Conservation (phyloP, 1,140 invertebrate species). For the Kradibia gibbosae region DNA sequence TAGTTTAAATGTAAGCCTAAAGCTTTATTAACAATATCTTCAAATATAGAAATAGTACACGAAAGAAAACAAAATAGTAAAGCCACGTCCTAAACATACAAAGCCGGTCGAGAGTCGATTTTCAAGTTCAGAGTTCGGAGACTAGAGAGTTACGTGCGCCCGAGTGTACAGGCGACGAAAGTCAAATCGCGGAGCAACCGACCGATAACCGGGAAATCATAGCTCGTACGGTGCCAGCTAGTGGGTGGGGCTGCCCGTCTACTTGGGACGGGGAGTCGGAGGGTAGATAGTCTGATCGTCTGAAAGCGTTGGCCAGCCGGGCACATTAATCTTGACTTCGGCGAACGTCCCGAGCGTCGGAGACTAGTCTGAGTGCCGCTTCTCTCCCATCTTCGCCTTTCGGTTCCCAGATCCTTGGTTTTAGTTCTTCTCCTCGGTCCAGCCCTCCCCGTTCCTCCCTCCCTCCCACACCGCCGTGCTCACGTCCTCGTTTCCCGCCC, state of each 20-base stretch:
- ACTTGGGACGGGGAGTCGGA: too few relatives aligned
- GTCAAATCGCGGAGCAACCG: not conserved
- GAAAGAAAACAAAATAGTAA: not conserved
- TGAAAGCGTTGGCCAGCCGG: conserved; percentile 17
- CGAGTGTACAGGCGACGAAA: conserved; percentile 3
- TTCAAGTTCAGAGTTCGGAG: not conserved
- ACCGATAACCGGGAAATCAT: conserved; percentile 37
- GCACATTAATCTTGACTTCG: conserved; percentile 45
- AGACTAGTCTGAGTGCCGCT: conserved; percentile 17
- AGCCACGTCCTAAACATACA: conserved; percentile 38
- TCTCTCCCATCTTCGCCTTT: conserved; percentile 28
- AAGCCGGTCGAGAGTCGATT: conserved; percentile 17
- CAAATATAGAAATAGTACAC: conserved; percentile 8
- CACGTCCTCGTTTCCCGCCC: not conserved
- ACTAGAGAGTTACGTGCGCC: not conserved
- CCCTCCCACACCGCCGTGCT: not conserved
- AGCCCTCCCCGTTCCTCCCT: not conserved
- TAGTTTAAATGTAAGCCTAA: too few relatives aligned
- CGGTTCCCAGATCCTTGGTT: conserved; percentile 1
- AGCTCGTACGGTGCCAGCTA: not conserved
- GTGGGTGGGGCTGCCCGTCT: not conserved
- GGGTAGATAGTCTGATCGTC: conserved; percentile 20
- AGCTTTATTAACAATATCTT: conserved; percentile 30
- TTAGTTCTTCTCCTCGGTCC: not conserved
- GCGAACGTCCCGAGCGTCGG: not conserved